These are phyloP conservation scores for Trichopria drosophilae DNA, from an alignment of 2,888 invertebrate genomes.

Conservation along the genomic window DNA sequence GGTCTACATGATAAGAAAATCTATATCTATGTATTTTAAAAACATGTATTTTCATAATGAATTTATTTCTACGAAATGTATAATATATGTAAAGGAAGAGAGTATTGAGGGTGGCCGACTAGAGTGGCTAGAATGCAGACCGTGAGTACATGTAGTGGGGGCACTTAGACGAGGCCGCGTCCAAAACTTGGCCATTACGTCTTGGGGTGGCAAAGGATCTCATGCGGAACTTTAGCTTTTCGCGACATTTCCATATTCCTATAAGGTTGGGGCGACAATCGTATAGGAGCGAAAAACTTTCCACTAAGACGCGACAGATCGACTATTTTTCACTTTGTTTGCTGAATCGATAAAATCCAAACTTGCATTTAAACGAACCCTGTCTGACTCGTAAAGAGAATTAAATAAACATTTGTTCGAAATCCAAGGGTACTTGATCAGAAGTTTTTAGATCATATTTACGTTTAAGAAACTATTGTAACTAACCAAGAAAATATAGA, in stretches of 20 bases:
- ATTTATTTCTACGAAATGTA: too few species aligned
- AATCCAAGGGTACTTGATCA: too few species aligned
- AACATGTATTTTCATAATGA: too few species aligned
- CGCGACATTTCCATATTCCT: slow-evolving; percentile 41
- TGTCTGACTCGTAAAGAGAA: too few species aligned
- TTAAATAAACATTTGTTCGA: too few species aligned
- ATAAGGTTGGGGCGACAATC: slow-evolving; percentile 28
- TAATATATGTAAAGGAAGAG: too few species aligned
- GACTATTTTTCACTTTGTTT: slow-evolving; percentile 8
- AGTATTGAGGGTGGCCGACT: slow-evolving; percentile 29
- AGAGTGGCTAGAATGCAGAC: slow-evolving; percentile 28
- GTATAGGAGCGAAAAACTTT: slow-evolving; percentile 17
- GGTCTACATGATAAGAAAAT: too few species aligned
- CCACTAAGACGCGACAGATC: slow-evolving; percentile 9
- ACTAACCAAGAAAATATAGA: too few species aligned
- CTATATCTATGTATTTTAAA: too few species aligned
- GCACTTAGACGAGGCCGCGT: slow-evolving; percentile 49
- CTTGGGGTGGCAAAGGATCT: slow-evolving; percentile 46
- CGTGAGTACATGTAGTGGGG: slow-evolving; percentile 31
- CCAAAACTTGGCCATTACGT: slow-evolving; percentile 53
- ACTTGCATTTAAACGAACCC: not conserved
- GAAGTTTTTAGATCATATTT: too few species aligned
- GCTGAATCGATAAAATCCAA: slow-evolving; percentile 5
- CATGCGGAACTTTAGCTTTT: slow-evolving; percentile 41
- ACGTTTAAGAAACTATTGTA: too few species aligned